Evolutionary conservation across 2,797 vertebrate genomes (phyloP), one percentile per base, ranked within the genome.

Genomic region (Enteromius paludinosus): DNA sequence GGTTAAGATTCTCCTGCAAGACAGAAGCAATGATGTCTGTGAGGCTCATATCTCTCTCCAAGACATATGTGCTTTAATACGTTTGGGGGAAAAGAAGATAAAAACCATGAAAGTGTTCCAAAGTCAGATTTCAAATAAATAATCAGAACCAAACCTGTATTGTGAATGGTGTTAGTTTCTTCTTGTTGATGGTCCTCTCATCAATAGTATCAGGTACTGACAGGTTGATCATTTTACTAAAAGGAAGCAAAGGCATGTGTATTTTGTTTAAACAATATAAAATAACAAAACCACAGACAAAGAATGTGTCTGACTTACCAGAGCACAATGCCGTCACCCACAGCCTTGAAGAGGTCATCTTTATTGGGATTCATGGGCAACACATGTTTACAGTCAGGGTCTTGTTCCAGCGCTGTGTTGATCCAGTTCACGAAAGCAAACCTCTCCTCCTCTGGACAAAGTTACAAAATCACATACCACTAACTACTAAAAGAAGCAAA

Each of bases 371-470:
- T 95, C 96, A 99, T 97, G 30, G 98, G 97, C 82, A 99, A 90
- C 85, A 97, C 95, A 0, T 98, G 96, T 49, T 92, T 92, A 85
- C 97, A 98, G 89, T 99, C 98, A 0, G 94, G 93, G 90, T 99
- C 98, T 41, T 93, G 96, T 91, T 97, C 97, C 94, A 99, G 93
- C 65, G 97, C 97, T 23, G 95, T 96, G 94, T 99, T 99, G 92
- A 99, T 97, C 97, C 98, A 99, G 94, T 99, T 99, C 65, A 97
- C 97, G 88, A 99, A 99, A 52, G 98, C 98, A 20, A 95, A 98
- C 89, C 96, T 95, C 91, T 99, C 98, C 91, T 99, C 97, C 96
- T 99, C 98, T 99, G 91, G 20, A 64, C 5, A 11, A 18, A 72
- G 90, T 64, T 3, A n/a, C 12, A 59, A 20, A 1, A 38, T 17